These are phyloP conservation scores for Nysson spinosus DNA, from an alignment of 2,888 invertebrate genomes.

Conservation along the genomic window DNA sequence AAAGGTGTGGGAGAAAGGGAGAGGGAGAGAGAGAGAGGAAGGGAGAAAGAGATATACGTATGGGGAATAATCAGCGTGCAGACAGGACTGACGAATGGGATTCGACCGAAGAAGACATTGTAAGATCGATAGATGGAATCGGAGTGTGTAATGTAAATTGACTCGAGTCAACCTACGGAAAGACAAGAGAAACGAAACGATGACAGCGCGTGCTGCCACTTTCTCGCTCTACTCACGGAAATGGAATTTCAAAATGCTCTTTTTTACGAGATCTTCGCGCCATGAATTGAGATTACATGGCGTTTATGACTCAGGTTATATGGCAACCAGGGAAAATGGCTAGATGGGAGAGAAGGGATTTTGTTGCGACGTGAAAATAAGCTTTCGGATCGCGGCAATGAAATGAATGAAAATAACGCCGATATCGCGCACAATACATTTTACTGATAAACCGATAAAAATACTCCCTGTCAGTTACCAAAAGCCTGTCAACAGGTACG, in stretches of 20 bases:
- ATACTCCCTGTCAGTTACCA: too few relatives aligned
- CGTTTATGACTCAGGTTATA: too few relatives aligned
- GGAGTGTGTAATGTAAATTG: slow-evolving; percentile 62
- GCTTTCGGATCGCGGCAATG: too few relatives aligned
- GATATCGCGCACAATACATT: too few relatives aligned
- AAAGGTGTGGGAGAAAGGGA: slow-evolving; percentile 5
- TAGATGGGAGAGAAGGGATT: too few relatives aligned
- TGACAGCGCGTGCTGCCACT: slow-evolving; percentile 30
- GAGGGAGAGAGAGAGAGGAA: slow-evolving; percentile 1
- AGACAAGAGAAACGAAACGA: slow-evolving; percentile 39
- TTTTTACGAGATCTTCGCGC: too few relatives aligned
- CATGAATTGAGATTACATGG: too few relatives aligned
- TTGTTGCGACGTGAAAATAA: too few relatives aligned
- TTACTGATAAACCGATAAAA: not conserved
- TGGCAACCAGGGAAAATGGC: too few relatives aligned
- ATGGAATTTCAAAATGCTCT: too few relatives aligned
- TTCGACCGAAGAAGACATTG: slow-evolving; percentile 55
- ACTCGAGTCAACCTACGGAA: slow-evolving; percentile 38
- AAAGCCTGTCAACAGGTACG: not conserved
- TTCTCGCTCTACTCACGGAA: slow-evolving; percentile 1
- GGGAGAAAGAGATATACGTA: slow-evolving; percentile 35
- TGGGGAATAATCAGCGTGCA: slow-evolving; percentile 59
- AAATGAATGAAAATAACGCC: too few relatives aligned
- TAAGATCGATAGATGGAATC: slow-evolving; percentile 63
- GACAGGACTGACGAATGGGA: slow-evolving; percentile 62